Base-by-base conservation (phyloP, 2,888 invertebrate genomes). In the Trissolcus japonicus region DNA sequence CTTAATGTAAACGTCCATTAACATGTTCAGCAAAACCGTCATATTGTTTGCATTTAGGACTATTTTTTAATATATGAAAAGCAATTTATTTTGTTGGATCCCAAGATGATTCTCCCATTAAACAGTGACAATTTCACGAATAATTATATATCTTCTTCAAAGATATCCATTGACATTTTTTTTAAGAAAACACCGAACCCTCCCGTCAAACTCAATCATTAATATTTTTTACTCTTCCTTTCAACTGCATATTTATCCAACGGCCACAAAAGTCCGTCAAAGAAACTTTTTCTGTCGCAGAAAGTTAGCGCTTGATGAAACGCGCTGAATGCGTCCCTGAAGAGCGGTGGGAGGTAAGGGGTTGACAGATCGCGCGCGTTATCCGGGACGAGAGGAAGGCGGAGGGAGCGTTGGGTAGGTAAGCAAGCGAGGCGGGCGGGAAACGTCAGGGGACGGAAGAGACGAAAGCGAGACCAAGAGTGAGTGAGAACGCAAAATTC, bases 391-490 rank as follows among this genome's bases (percentile, higher is more conserved):
- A 51, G 66, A 67, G 51, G 54, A 19, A 13, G 35, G 6, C 17
- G 46, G 54, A 48, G 54, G 48, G 53, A 65, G 50, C 48, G 29
- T 25, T 14, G 74, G 57, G 67, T 67, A 51, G 19, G 62, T 59
- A 66, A 60, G 66, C 55, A 59, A 29, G 61, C 43, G 50, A n/a
- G 56, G 56, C 16, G 53, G 41, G 14, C 6, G 6, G n/a, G 48
- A 17, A 25, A 53, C 29, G 43, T 51, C 51, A 46, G 41, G 43
- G 43, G 60, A 76, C 63, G 74, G 71, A 40, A 69, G 65, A 74
- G 61, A 41, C 66, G 79, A 75, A 46, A 53, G 78, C 80, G 69
- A 57, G 79, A 80, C 75, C 75, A 62, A 77, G 80, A 63, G 78
- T 65, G 67, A 75, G 73, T 16, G 76, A 68, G 68, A 75, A 16